Evolutionary conservation across 1,140 invertebrate genomes (phyloP), one percentile per base, ranked within the genome.

Genomic region (Drosophila kohkoa): DNA sequence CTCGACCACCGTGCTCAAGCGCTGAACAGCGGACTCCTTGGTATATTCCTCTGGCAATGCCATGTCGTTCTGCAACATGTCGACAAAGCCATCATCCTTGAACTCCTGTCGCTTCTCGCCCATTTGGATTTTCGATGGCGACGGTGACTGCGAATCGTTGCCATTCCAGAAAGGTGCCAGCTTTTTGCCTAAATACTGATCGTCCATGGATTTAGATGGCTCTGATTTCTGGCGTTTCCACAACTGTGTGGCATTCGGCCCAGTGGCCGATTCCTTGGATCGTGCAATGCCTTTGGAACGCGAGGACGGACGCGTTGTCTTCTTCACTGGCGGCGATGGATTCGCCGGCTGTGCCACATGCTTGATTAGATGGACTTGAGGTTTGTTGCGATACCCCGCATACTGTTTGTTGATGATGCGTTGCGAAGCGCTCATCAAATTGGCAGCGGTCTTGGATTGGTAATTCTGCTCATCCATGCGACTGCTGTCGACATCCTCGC

Each of bases 381-480:
- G n/a, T 45, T 52, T 0, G 64, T 20, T n/a, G 30, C 49, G 60
- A 25, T 30, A 15, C 0, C 51, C 45, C 3, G 74, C 38, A 16
- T 38, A 70, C 15, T 72, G 73, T 2, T 57, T 65, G 48, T 69
- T 76, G 0, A 79, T 81, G 5, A 87, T 55, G 5, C 74, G 79
- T 64, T 86, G 82, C 1, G 82, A 76, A 49, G 82, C 82, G 45
- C 82, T 86, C 6, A 77, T 16, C 15, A 45, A 15, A 64, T 72
- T 62, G 30, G 15, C 49, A 3, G 11, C 45, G 5, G n/a, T 25
- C 30, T 72, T 58, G 2, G 30, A 3, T 10, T 70, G 8, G 25
- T 85, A 75, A 11, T 63, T 48, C 0, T 51, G 15, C 1, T 71
- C 59, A 6, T 85, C 82, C 63, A 81, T 60, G 0, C 81, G 81